phyloP scores from a whole-genome alignment of 2,113 vertebrate species.

The Dipodomys stephensi region DNA sequence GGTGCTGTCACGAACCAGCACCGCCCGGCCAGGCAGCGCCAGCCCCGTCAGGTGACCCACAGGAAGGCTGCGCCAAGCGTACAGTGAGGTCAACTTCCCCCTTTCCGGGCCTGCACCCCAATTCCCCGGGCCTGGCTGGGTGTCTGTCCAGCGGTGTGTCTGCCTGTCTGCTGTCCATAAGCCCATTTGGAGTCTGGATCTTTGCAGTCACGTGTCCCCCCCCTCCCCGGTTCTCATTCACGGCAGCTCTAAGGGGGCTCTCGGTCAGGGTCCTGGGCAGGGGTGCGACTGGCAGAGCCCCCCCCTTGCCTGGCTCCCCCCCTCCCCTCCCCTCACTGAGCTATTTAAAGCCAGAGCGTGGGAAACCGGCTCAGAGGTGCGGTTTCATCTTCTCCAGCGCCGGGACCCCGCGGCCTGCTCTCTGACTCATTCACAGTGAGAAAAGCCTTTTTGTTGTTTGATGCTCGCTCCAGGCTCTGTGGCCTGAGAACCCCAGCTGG shows the following conservation, averaged over 20 bases:
- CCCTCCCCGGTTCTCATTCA: not conserved
- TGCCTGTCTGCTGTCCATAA: not conserved
- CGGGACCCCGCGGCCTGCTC: constrained; percentile 74
- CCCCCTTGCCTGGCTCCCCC: not conserved
- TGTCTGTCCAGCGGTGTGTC: constrained; percentile 9
- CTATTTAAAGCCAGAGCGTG: constrained; percentile 87
- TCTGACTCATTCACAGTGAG: constrained; percentile 85
- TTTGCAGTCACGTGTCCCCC: not conserved
- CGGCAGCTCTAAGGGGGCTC: not conserved
- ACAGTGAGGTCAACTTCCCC: constrained; percentile 70
- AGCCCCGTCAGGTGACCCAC: constrained; percentile 74
- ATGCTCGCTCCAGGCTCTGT: constrained; percentile 69
- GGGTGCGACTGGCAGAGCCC: not conserved
- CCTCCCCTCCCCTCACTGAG: constrained; percentile 66
- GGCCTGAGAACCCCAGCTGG: constrained; percentile 74
- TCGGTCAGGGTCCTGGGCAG: not conserved
- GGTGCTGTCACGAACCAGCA: constrained; percentile 76
- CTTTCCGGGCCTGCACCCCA: not conserved
- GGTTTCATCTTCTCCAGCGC: constrained; percentile 80
- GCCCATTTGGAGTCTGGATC: not conserved
- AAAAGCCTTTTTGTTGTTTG: constrained; percentile 79
- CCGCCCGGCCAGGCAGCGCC: not conserved
- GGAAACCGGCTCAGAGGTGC: constrained; percentile 87
- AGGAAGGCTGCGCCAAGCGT: constrained; percentile 44
- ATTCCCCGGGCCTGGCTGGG: not conserved